These are phyloP conservation scores for Tinea trinotella DNA, from an alignment of 2,888 invertebrate genomes.

Conservation along the genomic window DNA sequence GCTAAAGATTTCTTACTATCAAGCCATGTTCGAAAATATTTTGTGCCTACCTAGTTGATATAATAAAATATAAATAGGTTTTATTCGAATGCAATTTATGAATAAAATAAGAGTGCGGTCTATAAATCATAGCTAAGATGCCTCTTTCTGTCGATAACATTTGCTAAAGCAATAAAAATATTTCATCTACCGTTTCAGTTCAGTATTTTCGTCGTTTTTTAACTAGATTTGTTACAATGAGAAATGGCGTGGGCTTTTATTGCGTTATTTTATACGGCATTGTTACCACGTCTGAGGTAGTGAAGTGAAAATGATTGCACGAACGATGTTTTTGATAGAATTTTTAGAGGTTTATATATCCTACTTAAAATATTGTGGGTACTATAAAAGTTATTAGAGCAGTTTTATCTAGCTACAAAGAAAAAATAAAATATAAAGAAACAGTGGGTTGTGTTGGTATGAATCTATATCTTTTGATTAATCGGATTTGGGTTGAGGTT, in stretches of 20 bases:
- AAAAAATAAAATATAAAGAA: too few relatives aligned
- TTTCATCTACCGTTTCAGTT: constrained; percentile 18
- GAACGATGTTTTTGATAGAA: neutral
- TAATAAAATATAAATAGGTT: too few relatives aligned
- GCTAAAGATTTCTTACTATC: too few relatives aligned
- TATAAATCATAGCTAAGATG: neutral
- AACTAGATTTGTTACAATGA: constrained; percentile 13
- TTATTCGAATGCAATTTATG: neutral
- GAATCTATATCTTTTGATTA: too few relatives aligned
- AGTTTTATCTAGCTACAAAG: too few relatives aligned
- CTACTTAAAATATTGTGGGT: neutral
- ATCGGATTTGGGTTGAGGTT: too few relatives aligned
- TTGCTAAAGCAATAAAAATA: constrained; percentile 31
- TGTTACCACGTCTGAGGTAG: neutral
- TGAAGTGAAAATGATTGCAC: neutral
- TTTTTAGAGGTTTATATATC: neutral
- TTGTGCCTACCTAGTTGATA: too few relatives aligned
- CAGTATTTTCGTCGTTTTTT: neutral
- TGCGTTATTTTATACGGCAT: constrained; percentile 1
- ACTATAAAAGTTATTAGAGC: neutral
- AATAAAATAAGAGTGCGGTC: neutral
- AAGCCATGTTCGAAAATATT: too few relatives aligned
- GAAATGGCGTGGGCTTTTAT: neutral
- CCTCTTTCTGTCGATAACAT: constrained; percentile 44
- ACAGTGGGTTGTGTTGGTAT: too few relatives aligned